Percentiles rank a stretch among this genome's conserved stretches.
Evolutionary conservation across 2,888 invertebrate species (phyloP).

Genomic region (Drosophila birchii): DNA sequence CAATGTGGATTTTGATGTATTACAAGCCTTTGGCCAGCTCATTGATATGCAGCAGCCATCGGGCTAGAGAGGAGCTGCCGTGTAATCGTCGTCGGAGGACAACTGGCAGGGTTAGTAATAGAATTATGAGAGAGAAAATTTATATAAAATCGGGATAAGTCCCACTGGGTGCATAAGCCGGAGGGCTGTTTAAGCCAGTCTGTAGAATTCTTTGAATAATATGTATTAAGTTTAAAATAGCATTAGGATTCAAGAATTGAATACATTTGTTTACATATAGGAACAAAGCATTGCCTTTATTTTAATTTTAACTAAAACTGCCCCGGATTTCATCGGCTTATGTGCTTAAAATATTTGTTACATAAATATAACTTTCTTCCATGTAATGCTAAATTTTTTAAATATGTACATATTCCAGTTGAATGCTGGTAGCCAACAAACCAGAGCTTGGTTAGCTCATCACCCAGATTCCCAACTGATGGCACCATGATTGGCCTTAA

Average conservation of each 20-base stretch:
- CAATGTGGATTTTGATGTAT: constrained; percentile 61
- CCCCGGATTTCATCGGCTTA: not conserved
- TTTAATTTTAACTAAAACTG: not conserved
- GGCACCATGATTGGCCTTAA: constrained; percentile 30
- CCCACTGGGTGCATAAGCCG: not conserved
- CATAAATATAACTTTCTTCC: not conserved
- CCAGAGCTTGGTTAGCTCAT: constrained; percentile 21
- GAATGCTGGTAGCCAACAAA: constrained; percentile 30
- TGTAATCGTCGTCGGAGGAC: constrained; percentile 27
- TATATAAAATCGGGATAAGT: constrained; percentile 7
- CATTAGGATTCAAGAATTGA: not conserved
- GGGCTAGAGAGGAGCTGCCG: constrained; percentile 15
- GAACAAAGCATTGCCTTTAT: not conserved
- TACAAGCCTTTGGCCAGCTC: constrained; percentile 55
- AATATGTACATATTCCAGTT: constrained; percentile 34
- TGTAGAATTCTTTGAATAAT: not conserved
- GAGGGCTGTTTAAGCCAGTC: not conserved
- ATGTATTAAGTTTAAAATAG: too few species aligned
- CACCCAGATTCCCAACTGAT: constrained; percentile 26
- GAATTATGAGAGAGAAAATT: constrained; percentile 1
- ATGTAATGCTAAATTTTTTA: not conserved
- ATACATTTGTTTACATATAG: not conserved
- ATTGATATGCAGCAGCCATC: constrained; percentile 57
- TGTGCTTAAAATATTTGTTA: not conserved
- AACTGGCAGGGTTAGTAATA: not conserved